Evolutionary conservation across 1,140 invertebrate genomes (phyloP), one percentile per base, ranked within the genome.

Genomic region (Leguminivora glycinivorella): DNA sequence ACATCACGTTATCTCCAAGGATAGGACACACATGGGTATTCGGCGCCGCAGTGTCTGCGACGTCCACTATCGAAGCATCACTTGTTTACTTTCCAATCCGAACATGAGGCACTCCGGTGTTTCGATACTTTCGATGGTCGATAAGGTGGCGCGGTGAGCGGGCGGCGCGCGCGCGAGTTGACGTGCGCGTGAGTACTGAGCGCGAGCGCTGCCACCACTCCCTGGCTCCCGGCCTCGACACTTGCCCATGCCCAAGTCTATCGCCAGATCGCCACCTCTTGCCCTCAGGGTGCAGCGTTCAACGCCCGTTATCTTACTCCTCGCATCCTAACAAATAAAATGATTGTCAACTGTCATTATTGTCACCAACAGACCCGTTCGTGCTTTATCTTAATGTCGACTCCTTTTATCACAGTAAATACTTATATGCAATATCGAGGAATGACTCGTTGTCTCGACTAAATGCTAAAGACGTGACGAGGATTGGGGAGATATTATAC

Each of bases 1-100:
- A 90, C 90, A 90, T 90, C 88, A 90, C 87, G 84, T 85, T 90
- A 88, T 85, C 84, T 89, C 80, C 82, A 85, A 84, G 56, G 75
- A 77, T 75, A 73, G 74, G 72, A 69, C 75, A 76, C 80, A 82
- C 82, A 83, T 82, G 76, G 79, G 78, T 68, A 75, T 63, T 73
- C 77, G 81, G 80, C 84, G 88, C 84, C 88, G 80, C 74, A 80
- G 75, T 72, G 84, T 88, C 87, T 89, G 75, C 80, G 72, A 81
- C 78, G 52, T 63, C 19, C 72, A 56, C 74, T 82, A 84, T 72
- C 74, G 74, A 74, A 24, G 70, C 83, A 87, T 87, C 83, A 76
- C 82, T 78, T 76, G 77, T 80, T 79, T 80, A 75, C 70, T 78
- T 75, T 79, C 76, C 76, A 79, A 83, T 79, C 43, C 76, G 70